A percentile compares a stretch with the other conserved stretches of the same genome.
These are phyloP conservation scores for Epiblema foenella DNA, from an alignment of 2,888 invertebrate genomes.

Conservation along the genomic window DNA sequence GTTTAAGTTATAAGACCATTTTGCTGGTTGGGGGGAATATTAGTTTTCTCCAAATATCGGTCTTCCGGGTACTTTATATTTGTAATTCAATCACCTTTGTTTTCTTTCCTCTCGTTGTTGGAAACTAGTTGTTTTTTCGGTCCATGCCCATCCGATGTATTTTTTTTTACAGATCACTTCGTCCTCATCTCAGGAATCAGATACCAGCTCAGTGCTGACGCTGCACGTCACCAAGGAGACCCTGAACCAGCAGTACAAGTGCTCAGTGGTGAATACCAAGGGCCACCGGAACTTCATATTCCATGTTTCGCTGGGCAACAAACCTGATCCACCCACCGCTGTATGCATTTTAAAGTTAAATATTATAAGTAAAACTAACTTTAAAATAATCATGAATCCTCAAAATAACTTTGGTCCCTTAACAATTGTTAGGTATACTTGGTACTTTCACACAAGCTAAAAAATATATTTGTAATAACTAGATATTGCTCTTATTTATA, in stretches of 20 bases:
- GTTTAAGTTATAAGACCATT: no score
- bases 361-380: no score
- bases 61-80: no score
- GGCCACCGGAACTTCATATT: slow-evolving; percentile 69
- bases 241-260: slow-evolving; percentile 69
- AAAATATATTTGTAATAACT: no score
- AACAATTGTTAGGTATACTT: no score
- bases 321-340: slow-evolving; percentile 69
- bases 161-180: slow-evolving; percentile 20
- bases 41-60: no score
- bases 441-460: no score
- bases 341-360: slow-evolving; percentile 58
- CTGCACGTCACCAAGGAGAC: slow-evolving; percentile 65
- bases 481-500: no score
- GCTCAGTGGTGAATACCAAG: slow-evolving; percentile 66
- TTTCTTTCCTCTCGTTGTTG: neutral
- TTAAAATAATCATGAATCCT: no score
- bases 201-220: slow-evolving; percentile 64
- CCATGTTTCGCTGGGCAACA: slow-evolving; percentile 71
- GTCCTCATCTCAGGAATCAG: slow-evolving; percentile 54
- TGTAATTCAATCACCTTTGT: neutral
- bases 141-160: neutral
- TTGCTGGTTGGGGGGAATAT: no score
- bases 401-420: no score
- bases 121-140: neutral